A percentile compares a stretch with the other conserved stretches of the same genome.
Evolutionary conservation across 2,113 vertebrate species (phyloP).

Genomic region (Cromileptes altivelis): DNA sequence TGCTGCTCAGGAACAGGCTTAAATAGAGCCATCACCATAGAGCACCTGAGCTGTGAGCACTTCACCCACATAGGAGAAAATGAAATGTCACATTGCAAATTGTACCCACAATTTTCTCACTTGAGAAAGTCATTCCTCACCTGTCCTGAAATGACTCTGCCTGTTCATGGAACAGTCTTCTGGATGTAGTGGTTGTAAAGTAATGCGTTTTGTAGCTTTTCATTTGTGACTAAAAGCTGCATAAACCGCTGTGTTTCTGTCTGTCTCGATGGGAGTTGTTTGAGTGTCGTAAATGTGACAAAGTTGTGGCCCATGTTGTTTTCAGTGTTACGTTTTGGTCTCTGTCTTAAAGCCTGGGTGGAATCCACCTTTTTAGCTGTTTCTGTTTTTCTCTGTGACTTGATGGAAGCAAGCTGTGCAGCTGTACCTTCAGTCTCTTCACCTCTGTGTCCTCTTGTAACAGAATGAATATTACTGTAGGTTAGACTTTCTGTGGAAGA

Average conservation of each 20-base stretch:
- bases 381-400: slow-evolving; percentile 82
- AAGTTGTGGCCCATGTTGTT: background rate
- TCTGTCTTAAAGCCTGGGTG: slow-evolving; percentile 1
- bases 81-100: background rate
- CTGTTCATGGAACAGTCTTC: background rate
- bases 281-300: background rate
- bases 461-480: slow-evolving; percentile 99
- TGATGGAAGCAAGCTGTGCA: slow-evolving; percentile 90
- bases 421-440: slow-evolving; percentile 86
- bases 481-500: slow-evolving; percentile 99
- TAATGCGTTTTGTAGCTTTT: background rate
- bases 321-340: slow-evolving; percentile 3
- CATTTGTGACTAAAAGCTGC: background rate
- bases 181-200: background rate
- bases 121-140: background rate
- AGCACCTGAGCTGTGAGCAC: slow-evolving; percentile 14
- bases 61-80: slow-evolving; percentile 4
- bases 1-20: background rate
- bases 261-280: background rate
- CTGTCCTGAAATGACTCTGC: slow-evolving; percentile 8
- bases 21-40: slow-evolving; percentile 14
- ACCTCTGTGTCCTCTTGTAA: slow-evolving; percentile 99
- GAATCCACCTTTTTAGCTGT: slow-evolving; percentile 10
- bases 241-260: background rate
- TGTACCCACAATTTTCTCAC: background rate